Percentiles rank a stretch among this genome's conserved stretches.
Evolutionary conservation across 2,797 vertebrate genomes (phyloP).

Genomic region (Protosalanx chinensis): DNA sequence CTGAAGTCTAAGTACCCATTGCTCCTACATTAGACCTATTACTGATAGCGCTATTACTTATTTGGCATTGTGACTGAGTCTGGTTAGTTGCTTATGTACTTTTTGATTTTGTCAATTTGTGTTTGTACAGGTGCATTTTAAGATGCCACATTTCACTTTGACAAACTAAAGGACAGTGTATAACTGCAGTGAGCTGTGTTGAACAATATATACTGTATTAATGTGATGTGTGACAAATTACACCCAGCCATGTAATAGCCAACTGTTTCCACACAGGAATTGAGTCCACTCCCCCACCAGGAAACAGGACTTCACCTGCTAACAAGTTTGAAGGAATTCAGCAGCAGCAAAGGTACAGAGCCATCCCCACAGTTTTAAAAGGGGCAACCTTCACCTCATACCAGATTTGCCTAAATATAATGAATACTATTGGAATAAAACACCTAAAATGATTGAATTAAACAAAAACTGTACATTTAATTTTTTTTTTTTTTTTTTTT

Average conservation of each 20-base stretch:
- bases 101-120: not conserved
- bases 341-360: conserved; percentile 80
- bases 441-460: not conserved
- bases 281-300: conserved; percentile 74
- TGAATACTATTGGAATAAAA: not conserved
- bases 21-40: not conserved
- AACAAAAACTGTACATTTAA: not conserved
- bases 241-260: not conserved
- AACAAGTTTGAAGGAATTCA: conserved; percentile 86
- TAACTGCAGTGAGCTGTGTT: not conserved
- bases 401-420: too few species aligned
- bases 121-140: not conserved
- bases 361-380: too few species aligned
- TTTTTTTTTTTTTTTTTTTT: conserved; percentile 16
- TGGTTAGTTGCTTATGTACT: not conserved
- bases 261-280: conserved; percentile 69
- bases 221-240: not conserved
- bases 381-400: too few species aligned
- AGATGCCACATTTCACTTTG: not conserved
- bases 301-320: conserved; percentile 68
- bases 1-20: not conserved
- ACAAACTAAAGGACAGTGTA: not conserved
- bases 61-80: not conserved
- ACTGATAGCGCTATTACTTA: not conserved
- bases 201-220: too few species aligned